Conservation (phyloP, 2,888 invertebrate genomes). For the Athetis lepigone region DNA sequence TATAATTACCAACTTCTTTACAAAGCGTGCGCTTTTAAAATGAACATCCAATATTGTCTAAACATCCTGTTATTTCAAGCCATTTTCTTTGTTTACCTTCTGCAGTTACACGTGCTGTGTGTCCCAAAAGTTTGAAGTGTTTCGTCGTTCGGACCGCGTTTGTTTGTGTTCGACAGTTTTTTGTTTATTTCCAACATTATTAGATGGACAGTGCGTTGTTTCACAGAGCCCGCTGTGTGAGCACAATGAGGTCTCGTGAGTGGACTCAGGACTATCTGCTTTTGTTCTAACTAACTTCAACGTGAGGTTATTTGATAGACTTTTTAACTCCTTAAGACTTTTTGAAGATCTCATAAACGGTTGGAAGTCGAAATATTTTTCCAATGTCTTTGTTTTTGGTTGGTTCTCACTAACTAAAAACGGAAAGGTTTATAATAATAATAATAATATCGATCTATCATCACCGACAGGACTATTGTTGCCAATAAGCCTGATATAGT, state of each 20-base stretch:
- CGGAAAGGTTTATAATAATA: too few species aligned
- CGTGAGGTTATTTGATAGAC: constrained; percentile 8
- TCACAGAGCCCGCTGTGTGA: constrained; percentile 34
- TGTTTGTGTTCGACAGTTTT: constrained; percentile 60
- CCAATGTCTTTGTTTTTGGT: neutral
- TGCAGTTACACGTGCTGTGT: neutral
- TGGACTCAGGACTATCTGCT: constrained; percentile 5
- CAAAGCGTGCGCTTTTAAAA: too few species aligned
- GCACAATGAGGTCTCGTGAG: constrained; percentile 25
- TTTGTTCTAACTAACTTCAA: constrained; percentile 11
- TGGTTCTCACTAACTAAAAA: too few species aligned
- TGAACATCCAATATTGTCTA: too few species aligned
- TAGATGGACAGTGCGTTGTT: constrained; percentile 49
- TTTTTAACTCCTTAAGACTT: neutral
- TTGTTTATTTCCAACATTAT: constrained; percentile 59
- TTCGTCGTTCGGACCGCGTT: constrained; percentile 25
- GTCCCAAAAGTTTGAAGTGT: constrained; percentile 55
- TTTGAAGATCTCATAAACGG: neutral
- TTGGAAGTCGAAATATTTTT: neutral
- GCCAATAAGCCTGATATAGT: too few species aligned
- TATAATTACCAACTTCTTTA: too few species aligned
- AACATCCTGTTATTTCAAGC: neutral
- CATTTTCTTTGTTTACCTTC: constrained; percentile 18
- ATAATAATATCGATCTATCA: too few species aligned
- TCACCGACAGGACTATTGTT: too few species aligned